Conservation (phyloP, 2,113 vertebrate genomes). For the Eolophus roseicapilla region DNA sequence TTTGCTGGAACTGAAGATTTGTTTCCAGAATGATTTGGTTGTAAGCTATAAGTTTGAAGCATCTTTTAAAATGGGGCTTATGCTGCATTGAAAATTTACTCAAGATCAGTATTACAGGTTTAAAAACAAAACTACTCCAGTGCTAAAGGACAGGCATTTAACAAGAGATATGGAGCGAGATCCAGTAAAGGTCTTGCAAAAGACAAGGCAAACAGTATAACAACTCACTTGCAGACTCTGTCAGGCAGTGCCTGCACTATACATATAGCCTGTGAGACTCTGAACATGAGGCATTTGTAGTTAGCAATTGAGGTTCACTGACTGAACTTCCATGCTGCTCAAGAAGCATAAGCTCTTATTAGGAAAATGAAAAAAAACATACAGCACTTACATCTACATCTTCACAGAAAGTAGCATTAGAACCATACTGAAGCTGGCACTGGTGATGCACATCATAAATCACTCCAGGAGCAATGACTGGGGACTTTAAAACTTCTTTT, state of each 20-base stretch:
- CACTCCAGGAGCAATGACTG: constrained; percentile 88
- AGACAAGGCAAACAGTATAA: neutral
- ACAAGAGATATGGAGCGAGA: rapidly evolving
- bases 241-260: neutral
- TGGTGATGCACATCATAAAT: constrained; percentile 95
- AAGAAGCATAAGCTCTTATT: neutral
- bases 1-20: neutral
- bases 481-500: constrained; percentile 86
- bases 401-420: constrained; percentile 91
- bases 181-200: neutral
- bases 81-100: neutral
- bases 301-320: neutral
- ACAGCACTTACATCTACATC: constrained; percentile 87
- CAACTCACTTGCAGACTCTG: neutral
- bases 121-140: neutral
- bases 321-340: neutral
- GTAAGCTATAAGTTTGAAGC: neutral
- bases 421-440: constrained; percentile 95
- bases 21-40: neutral
- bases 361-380: neutral
- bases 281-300: neutral
- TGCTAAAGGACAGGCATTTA: neutral
- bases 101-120: neutral
- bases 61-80: neutral
- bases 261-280: neutral